Evolutionary conservation across 2,888 invertebrate genomes (phyloP), one percentile per base, ranked within the genome.

Genomic region (Drosophila tripunctata): DNA sequence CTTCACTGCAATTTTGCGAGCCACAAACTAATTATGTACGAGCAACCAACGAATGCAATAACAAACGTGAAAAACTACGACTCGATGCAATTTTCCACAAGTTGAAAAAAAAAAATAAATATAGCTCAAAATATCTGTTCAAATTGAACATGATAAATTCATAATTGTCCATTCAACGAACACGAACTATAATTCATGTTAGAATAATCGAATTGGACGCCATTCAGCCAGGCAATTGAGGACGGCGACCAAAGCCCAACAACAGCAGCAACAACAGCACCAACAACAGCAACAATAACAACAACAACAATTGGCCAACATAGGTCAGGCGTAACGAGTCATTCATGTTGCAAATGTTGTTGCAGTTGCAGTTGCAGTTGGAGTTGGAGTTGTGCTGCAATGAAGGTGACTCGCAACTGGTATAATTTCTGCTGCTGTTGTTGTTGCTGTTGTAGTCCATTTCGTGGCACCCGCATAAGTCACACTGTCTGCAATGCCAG

Each of bases 91-190:
- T 74, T 79, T 73, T 58, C 35, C 51, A 38, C 62, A 51, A 56
- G 50, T 44, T 54, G 22, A 47, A 54, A 45, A 54, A 55, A 44
- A 24, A 33, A 43, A 55, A 48, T 52, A 57, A 61, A 67, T 78
- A 83, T 75, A 83, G 70, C 80, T 71, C 67, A 78, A 71, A 80
- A 83, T 83, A 85, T 83, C 87, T 82, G 87, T 83, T 82, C 84
- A 85, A 87, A 83, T 87, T 85, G 86, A 78, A 86, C 86, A 85
- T 87, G 87, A 87, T 85, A 85, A 85, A 85, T 85, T 87, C 87
- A 85, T 87, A 85, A 85, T 85, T 85, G 87, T 87, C 85, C 85
- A 87, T 87, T 85, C 83, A 85, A 54, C 87, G 85, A 85, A 85
- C 87, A 87, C 85, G 86, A 87, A 85, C 83, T 81, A 85, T 85